A percentile compares a stretch with the other conserved stretches of the same genome.
Conservation (phyloP, 2,113 vertebrate genomes). For the Hippocampus comes region DNA sequence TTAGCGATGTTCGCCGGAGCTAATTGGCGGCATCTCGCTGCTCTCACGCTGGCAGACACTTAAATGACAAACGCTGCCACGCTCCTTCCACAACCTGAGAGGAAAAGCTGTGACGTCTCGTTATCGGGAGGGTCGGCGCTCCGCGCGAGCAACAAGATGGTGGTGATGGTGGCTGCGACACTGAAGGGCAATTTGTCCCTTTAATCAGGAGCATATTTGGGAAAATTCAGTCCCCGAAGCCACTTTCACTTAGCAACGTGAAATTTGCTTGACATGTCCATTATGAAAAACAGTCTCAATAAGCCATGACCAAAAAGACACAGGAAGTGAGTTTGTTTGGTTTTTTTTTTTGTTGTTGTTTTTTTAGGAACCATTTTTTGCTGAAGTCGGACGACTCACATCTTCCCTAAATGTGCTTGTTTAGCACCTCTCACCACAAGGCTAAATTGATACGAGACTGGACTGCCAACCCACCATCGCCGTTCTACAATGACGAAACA, state of each 20-base stretch:
- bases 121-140: background rate
- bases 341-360: no score
- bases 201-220: slow-evolving; percentile 2
- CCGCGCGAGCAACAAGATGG: background rate
- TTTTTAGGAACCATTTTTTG: no score
- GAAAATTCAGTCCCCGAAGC: background rate
- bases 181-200: background rate
- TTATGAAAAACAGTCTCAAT: background rate
- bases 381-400: no score
- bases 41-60: background rate
- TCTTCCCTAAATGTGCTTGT: no score
- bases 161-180: background rate
- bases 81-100: background rate
- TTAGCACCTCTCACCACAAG: no score
- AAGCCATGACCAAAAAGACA: background rate
- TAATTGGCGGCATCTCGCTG: slow-evolving; percentile 1
- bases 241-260: background rate
- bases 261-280: background rate
- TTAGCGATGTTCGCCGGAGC: slow-evolving; percentile 3
- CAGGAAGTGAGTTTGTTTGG: background rate
- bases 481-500: background rate
- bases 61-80: slow-evolving; percentile 2
- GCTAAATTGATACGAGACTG: no score
- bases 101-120: slow-evolving; percentile 1
- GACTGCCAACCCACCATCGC: no score